phyloP scores from a whole-genome alignment of 2,113 vertebrate genomes.

The Pseudorasbora parva region DNA sequence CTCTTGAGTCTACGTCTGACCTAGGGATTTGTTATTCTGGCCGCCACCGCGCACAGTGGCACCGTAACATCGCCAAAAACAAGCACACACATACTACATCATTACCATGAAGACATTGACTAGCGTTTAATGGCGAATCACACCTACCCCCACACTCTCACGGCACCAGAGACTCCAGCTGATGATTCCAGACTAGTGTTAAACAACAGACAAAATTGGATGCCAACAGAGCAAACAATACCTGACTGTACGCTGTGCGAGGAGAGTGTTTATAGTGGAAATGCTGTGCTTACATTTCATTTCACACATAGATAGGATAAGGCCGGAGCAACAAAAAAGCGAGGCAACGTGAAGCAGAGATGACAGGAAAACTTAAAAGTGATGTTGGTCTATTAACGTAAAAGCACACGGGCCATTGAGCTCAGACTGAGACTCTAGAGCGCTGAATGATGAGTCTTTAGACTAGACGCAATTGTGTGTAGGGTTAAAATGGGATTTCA shows the following conservation, averaged over 20 bases:
- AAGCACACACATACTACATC: not conserved
- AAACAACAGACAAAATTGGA: constrained; percentile 26
- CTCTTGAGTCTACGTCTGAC: constrained; percentile 41
- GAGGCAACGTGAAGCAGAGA: not conserved
- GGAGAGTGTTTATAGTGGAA: constrained; percentile 15
- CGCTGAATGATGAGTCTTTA: constrained; percentile 1
- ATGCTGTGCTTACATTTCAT: not conserved
- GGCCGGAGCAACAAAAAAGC: not conserved
- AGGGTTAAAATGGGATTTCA: not conserved
- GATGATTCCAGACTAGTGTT: constrained; percentile 30
- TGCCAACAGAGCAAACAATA: constrained; percentile 29
- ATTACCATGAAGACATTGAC: constrained; percentile 20
- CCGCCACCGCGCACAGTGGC: constrained; percentile 6
- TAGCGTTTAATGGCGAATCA: constrained; percentile 37
- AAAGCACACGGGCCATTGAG: not conserved
- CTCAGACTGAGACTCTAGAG: not conserved
- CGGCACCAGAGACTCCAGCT: constrained; percentile 1
- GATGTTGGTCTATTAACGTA: not conserved
- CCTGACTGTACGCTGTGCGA: not conserved
- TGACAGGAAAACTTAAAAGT: not conserved
- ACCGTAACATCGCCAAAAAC: constrained; percentile 27
- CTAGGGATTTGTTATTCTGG: constrained; percentile 46
- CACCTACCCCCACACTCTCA: constrained; percentile 24
- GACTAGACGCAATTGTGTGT: not conserved
- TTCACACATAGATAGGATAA: not conserved